Percentiles rank a stretch among this genome's conserved stretches.
Evolutionary conservation across 2,797 vertebrate species (phyloP).

Genomic region (Tadarida brasiliensis): DNA sequence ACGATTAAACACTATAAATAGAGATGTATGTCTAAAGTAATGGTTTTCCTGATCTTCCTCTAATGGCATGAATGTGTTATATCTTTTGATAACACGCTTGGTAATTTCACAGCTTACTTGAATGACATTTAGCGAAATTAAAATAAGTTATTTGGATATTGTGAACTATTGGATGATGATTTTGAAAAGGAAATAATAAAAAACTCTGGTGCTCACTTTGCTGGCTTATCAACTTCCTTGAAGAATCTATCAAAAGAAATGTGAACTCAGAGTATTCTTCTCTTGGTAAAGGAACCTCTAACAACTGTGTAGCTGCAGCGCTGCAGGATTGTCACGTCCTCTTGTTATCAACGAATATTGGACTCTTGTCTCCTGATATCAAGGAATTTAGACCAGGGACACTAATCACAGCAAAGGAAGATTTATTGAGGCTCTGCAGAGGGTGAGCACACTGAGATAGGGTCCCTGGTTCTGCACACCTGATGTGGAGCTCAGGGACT

Average conservation of each 20-base stretch:
- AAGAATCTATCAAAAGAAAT: background rate
- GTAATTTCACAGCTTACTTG: background rate
- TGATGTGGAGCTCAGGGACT: background rate
- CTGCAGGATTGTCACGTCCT: background rate
- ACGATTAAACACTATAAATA: background rate
- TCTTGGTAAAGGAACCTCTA: background rate
- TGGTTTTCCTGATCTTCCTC: background rate
- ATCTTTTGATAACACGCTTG: background rate
- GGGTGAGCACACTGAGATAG: background rate
- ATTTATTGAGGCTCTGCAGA: background rate
- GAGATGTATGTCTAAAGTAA: background rate
- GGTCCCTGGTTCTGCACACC: background rate
- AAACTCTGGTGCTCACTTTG: background rate
- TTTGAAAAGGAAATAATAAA: background rate
- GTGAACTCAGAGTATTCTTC: background rate
- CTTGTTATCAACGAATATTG: background rate
- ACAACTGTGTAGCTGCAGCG: background rate
- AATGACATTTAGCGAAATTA: constrained; percentile 16
- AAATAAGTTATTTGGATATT: constrained; percentile 27
- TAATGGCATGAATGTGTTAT: background rate
- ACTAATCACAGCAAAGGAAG: background rate
- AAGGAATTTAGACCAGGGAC: background rate
- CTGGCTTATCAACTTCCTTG: background rate
- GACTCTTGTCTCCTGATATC: background rate
- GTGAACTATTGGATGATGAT: background rate